Base-by-base conservation (phyloP, 2,797 vertebrate genomes). In the Pangasius mekongensis region DNA sequence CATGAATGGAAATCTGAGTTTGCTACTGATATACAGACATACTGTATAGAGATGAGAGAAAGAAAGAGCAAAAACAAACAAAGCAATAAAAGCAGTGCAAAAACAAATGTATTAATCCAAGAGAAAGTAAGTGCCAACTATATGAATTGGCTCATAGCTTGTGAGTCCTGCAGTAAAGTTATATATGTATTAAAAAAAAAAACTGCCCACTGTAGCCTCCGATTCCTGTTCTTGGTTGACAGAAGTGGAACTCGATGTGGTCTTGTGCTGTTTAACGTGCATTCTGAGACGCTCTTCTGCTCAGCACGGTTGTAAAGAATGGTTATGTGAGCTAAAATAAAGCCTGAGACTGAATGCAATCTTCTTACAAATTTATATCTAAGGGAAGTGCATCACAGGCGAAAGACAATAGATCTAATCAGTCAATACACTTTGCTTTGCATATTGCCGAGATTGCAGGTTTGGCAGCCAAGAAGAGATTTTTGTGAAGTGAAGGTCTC, bases 391-490 rank as follows among this genome's bases (percentile, higher is more conserved):
- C 80, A 43, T 16, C 56, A 13, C n/a, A 16, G 78, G 22, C 13
- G 4, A 82, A 62, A 16, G 54, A 43, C 78, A 62, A 39, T 27
- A 60, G 22, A 82, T 82, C 36, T 62, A 83, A 83, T 83, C 13
- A 80, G 52, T 58, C 77, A 80, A 58, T 58, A 80, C 6, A 47
- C 24, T 83, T 83, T 36, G 56, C 30, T 16, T 39, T 83, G 58
- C 6, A 64, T 64, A 9, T 64, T 83, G 80, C 24, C 10, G 36
- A 43, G 36, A 62, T 9, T 47, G 56, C 58, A 83, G 58, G 13
- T 83, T 83, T 64, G 6, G 58, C 22, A 64, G 58, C 80, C 36
- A 64, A 62, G 33, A 64, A 83, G 64, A 80, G 77, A 58, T 58
- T 58, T 80, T 36, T 80, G 22, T 18, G 13, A 64, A 27, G 36